Base-by-base conservation (phyloP, 2,888 invertebrate genomes). In the Deilephila elpenor region DNA sequence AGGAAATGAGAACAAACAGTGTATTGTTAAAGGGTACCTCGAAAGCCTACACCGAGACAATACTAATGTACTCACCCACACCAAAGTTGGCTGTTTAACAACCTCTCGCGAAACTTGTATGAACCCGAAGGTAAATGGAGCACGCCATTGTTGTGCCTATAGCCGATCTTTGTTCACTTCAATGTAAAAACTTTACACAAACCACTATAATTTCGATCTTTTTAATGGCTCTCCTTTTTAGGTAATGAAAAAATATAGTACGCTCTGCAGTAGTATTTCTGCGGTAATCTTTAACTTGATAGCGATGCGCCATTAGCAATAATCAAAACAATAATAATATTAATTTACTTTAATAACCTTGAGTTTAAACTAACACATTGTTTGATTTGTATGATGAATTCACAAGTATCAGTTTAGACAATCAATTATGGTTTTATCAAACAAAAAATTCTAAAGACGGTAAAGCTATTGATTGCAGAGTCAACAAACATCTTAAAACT, bases 61-160 rank as follows among this genome's bases (percentile, higher is more conserved):
- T 82, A 79, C 80, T 78, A 79, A 82, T 81, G 79, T 80, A 74
- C 76, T 80, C 76, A 79, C 84, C 84, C 79, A 84, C 84, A 77
- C 79, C 75, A 77, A 78, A 80, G 77, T 80, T 78, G 74, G 75
- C 25, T 79, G 74, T 79, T 78, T 75, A 79, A 77, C 80, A 74
- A 80, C 78, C 78, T 75, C 78, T 79, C 78, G 75, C 74, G 72
- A 77, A 81, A 79, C 81, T 81, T 79, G 67, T 59, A 71, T 53
- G 60, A 73, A 70, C 34, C 56, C 53, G 53, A 71, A 73, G 56
- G 61, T 70, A 73, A 73, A 71, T 19, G 37, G 61, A 56, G 37
- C 59, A 34, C 25, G 32, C 56, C 56, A 74, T 71, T 71, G 73
- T 73, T 60, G 44, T 61, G 70, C 32, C 67, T 73, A 59, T 51